These are phyloP conservation scores for Chymomyza amoena DNA, from an alignment of 2,888 invertebrate genomes.

Conservation along the genomic window DNA sequence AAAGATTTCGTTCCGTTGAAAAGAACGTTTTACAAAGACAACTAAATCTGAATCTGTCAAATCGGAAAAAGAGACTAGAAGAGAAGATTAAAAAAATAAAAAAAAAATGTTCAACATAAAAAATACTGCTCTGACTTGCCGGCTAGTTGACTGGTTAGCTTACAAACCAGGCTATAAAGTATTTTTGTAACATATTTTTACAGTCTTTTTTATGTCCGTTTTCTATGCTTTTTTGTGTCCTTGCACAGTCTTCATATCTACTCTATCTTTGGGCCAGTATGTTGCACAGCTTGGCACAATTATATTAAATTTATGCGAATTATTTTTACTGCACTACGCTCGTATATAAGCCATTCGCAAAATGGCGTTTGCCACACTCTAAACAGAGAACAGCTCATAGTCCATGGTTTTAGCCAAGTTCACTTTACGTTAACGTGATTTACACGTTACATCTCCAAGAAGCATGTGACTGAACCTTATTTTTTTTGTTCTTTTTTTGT, in stretches of 20 bases:
- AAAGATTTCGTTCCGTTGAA: too few species aligned
- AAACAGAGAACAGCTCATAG: not conserved
- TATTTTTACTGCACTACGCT: conserved; percentile 32
- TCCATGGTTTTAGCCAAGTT: not conserved
- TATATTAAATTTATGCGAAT: conserved; percentile 47
- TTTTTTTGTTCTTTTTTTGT: conserved; percentile 36
- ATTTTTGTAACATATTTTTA: conserved; percentile 15
- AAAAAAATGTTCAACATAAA: not conserved
- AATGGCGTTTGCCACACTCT: not conserved
- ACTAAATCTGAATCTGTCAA: too few species aligned
- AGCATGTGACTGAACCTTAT: conserved; percentile 58
- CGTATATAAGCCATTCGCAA: conserved; percentile 3
- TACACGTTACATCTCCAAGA: conserved; percentile 37
- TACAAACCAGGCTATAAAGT: conserved; percentile 13
- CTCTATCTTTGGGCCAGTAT: conserved; percentile 11
- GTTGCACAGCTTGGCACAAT: conserved; percentile 47
- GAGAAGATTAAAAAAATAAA: not conserved
- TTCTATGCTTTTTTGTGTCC: not conserved
- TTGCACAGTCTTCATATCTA: not conserved
- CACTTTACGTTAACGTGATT: conserved; percentile 58
- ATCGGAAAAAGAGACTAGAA: too few species aligned
- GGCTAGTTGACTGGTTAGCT: not conserved
- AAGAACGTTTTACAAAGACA: too few species aligned
- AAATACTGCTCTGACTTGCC: not conserved
- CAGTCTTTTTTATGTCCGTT: not conserved